phyloP scores from a whole-genome alignment of 2,888 invertebrate species.

The Venusia cambrica region DNA sequence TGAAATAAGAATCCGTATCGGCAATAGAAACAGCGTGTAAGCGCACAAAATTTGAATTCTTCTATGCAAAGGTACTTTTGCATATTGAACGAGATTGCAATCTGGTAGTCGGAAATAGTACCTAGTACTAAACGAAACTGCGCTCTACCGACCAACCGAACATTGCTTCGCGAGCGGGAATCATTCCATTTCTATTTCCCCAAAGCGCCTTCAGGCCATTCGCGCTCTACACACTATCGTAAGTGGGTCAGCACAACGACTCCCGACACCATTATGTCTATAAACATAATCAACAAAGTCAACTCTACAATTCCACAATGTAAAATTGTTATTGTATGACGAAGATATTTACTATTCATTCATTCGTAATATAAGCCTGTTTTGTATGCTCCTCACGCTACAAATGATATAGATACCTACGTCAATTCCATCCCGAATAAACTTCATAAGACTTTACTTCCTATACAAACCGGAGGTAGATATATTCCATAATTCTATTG shows the following conservation, averaged over 20 bases:
- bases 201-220: conserved; percentile 41
- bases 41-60: conserved; percentile 19
- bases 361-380: conserved; percentile 19
- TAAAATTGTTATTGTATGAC: conserved; percentile 25
- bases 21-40: conserved; percentile 10
- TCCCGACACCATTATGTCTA: conserved; percentile 3
- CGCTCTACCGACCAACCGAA: conserved; percentile 20
- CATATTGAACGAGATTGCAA: conserved; percentile 35
- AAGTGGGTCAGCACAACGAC: conserved; percentile 42
- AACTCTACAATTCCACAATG: conserved; percentile 12
- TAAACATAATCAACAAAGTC: conserved; percentile 19
- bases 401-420: conserved; percentile 16
- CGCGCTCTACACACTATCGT: conserved; percentile 35
- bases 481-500: conserved; percentile 29
- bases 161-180: conserved; percentile 33
- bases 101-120: conserved; percentile 27
- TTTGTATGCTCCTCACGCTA: conserved; percentile 25
- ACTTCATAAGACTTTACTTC: conserved; percentile 24
- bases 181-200: conserved; percentile 51
- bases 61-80: conserved; percentile 26
- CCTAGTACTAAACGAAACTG: conserved; percentile 21
- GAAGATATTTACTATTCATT: conserved; percentile 21
- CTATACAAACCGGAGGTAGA: conserved; percentile 18
- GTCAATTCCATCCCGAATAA: conserved; percentile 14
- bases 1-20: conserved; percentile 16